A percentile compares a stretch with the other conserved stretches of the same genome.
These are phyloP conservation scores for Meteorus sp. DNA, from an alignment of 1,140 invertebrate genomes.

Conservation along the genomic window DNA sequence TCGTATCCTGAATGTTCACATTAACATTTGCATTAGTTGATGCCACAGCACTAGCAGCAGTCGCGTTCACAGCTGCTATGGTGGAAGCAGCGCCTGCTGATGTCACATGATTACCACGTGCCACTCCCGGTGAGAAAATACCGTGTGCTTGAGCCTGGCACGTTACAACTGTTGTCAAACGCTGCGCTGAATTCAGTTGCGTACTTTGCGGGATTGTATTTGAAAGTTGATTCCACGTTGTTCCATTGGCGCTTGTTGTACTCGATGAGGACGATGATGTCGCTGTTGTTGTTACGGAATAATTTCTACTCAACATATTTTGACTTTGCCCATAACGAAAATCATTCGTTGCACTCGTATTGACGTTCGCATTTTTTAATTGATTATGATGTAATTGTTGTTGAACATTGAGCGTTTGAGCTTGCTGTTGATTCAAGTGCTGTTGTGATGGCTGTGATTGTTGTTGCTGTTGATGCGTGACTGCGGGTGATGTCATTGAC, in stretches of 20 bases:
- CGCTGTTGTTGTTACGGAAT: slow-evolving; percentile 25
- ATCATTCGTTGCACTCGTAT: slow-evolving; percentile 51
- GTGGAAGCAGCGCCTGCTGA: slow-evolving; percentile 20
- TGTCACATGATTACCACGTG: too few relatives aligned
- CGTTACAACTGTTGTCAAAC: slow-evolving; percentile 30
- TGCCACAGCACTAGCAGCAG: background rate
- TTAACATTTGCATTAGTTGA: slow-evolving; percentile 12
- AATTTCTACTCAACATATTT: slow-evolving; percentile 57
- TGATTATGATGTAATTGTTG: slow-evolving; percentile 57
- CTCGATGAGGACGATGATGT: too few relatives aligned
- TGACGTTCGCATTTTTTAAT: slow-evolving; percentile 51
- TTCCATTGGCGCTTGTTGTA: slow-evolving; percentile 14
- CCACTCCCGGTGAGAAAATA: too few relatives aligned
- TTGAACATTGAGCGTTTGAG: slow-evolving; percentile 50
- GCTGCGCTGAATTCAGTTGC: slow-evolving; percentile 33
- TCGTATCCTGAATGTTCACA: slow-evolving; percentile 16
- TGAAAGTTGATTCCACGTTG: slow-evolving; percentile 12
- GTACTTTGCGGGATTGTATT: slow-evolving; percentile 42
- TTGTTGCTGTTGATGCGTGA: slow-evolving; percentile 40
- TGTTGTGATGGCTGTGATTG: slow-evolving; percentile 49
- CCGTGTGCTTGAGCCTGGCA: too few relatives aligned
- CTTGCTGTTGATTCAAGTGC: slow-evolving; percentile 42
- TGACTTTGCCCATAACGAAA: slow-evolving; percentile 59
- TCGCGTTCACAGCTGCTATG: background rate
- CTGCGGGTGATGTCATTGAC: slow-evolving; percentile 36